phyloP scores from a whole-genome alignment of 2,888 invertebrate genomes.

The Orthosia cruda region DNA sequence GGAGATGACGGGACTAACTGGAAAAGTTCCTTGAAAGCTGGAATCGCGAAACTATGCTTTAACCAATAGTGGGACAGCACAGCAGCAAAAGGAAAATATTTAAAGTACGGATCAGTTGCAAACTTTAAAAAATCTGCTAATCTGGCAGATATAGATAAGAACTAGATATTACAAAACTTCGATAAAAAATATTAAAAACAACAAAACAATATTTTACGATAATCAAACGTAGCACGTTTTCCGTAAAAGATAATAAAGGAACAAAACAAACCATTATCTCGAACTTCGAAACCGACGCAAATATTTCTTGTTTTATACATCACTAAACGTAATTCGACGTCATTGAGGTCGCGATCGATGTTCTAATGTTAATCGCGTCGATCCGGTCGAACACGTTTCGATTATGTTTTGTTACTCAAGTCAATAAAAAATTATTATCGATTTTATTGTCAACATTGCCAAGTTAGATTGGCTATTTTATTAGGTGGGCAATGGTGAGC shows the following conservation, averaged over 20 bases:
- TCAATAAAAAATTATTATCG: not conserved
- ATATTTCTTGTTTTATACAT: conserved; percentile 10
- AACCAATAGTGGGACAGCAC: no score
- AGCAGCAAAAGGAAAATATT: no score
- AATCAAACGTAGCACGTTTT: conserved; percentile 1
- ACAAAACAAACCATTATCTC: not conserved
- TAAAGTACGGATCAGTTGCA: no score
- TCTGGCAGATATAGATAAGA: not conserved
- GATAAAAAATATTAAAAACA: not conserved
- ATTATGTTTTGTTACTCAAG: conserved; percentile 24
- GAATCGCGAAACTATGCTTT: no score
- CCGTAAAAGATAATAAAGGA: conserved; percentile 30
- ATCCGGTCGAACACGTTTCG: conserved; percentile 33
- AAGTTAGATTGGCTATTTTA: not conserved
- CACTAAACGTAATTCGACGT: conserved; percentile 14
- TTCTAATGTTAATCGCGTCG: conserved; percentile 25
- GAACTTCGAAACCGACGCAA: not conserved
- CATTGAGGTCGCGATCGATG: conserved; percentile 47
- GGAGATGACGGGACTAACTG: no score
- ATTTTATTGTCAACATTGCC: conserved; percentile 9
- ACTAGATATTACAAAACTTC: not conserved
- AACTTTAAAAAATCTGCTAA: not conserved
- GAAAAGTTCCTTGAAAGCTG: no score
- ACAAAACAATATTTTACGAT: not conserved
- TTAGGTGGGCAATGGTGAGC: not conserved